Base-by-base conservation (phyloP, 30 jellyfish, hydroid and myxozoan species). In the Nemopilema nomurai region DNA sequence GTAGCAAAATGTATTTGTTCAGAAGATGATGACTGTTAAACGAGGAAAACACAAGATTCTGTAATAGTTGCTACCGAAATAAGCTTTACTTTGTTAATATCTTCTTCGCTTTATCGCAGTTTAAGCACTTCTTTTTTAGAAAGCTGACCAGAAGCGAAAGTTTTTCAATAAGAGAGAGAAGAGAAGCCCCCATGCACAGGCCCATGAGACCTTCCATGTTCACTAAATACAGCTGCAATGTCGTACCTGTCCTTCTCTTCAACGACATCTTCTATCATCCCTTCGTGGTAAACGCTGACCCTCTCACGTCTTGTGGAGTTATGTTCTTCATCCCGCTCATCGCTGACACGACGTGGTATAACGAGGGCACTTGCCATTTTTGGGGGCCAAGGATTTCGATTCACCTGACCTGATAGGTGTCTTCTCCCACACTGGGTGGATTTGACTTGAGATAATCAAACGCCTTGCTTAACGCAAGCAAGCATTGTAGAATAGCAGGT, bases 141-240 rank as follows among this genome's bases (percentile, higher is more conserved):
- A 41, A 41, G 57, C 57, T 28, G 26, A 67, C 24, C 19, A 64
- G n/a, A 85, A 83, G 86, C 28, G 68, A 73, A 22, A 83, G 0
- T 18, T 71, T 50, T 64, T 83, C 92, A 7, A 70, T 80, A 24
- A 83, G 26, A 1, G 92, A 83, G 25, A 83, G 51, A 64, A 71
- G 1, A 9, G 92, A 83, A 16, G 87, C 87, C 24, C 87, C 92
- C 81, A 83, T 17, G 28, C 71, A 83, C 64, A 83, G 62, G 50
- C 92, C 86, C 92, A 83, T 83, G 29, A 52, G 77, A 0, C 87
- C 92, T 49, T 87, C 92, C 0, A 83, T 22, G 51, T n/a, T 83
- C 76, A 63, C 82, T 33, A 23, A 71, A 52, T 18, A 84, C 9
- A 22, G 66, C 75, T 0, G 51, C 26, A 25, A 72, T 22, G 9